Base-by-base conservation (phyloP, 23 tunicate genomes). In the Styela clava region DNA sequence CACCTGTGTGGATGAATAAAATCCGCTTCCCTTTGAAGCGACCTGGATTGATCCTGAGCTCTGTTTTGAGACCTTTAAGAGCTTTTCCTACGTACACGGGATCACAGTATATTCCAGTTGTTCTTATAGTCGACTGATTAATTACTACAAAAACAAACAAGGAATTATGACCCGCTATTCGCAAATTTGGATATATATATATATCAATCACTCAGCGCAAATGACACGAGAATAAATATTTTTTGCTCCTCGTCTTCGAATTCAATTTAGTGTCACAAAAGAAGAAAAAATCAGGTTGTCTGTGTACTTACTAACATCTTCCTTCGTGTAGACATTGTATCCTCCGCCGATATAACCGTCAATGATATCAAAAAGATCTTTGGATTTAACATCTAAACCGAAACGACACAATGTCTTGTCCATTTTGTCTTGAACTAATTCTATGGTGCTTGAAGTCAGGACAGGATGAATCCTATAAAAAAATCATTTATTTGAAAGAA, bases 281-380 rank as follows among this genome's bases (percentile, higher is more conserved):
- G n/a, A n/a, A n/a, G n/a, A n/a, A n/a, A n/a, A n/a, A n/a, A n/a
- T n/a, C n/a, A n/a, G n/a, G n/a, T n/a, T n/a, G n/a, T n/a, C n/a
- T n/a, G n/a, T n/a, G 56, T 12, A 44, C 56, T 44, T 5, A 67
- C 71, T 24, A 67, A 67, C 22, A 67, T 88, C 95, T 61, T 85
- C 94, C 2, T 36, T 62, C 23, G 85, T 88, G 9, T 64, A 74
- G 18, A 2, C 35, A 2, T 95, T 88, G 69, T 94, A 94, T 0
- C 95, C 99, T 26, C 61, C 85, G 2, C 99, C 99, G 61, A 83
- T 86, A 62, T 94, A 85, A 3, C 91, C 99, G 79, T 89, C 99
- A 78, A 85, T 81, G 24, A 94, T 83, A 51, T 94, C 99, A 30
- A 89, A 80, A 26, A 94, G 21, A 32, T 79, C 85, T 78, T 88